Evolutionary conservation across 2,888 invertebrate genomes (phyloP).

Genomic region (Campopleginae sp.): DNA sequence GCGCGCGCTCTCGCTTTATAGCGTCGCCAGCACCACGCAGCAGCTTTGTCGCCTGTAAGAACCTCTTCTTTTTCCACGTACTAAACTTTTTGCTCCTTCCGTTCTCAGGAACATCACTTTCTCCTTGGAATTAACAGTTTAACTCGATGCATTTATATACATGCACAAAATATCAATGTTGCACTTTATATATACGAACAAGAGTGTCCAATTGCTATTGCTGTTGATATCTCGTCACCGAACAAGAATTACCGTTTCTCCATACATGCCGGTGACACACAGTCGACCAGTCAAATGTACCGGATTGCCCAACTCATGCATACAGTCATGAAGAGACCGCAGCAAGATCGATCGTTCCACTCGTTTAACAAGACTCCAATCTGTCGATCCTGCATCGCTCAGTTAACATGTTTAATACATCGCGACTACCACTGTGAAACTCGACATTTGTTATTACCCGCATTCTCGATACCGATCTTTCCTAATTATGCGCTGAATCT

Average conservation of each 20-base stretch:
- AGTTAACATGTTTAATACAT: slow-evolving; percentile 24
- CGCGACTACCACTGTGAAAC: slow-evolving; percentile 5
- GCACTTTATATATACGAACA: neutral
- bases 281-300: slow-evolving; percentile 33
- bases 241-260: neutral
- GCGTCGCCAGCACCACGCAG: slow-evolving; percentile 29
- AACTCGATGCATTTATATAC: neutral
- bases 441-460: slow-evolving; percentile 48
- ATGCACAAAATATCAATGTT: neutral
- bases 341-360: slow-evolving; percentile 77
- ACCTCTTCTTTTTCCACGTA: slow-evolving; percentile 28
- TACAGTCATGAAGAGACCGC: slow-evolving; percentile 79
- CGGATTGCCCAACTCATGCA: slow-evolving; percentile 78
- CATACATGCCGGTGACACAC: slow-evolving; percentile 12
- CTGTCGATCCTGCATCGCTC: slow-evolving; percentile 38
- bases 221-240: neutral
- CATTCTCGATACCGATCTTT: slow-evolving; percentile 48
- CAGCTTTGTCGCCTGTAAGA: slow-evolving; percentile 19
- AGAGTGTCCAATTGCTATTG: neutral
- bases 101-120: slow-evolving; percentile 14
- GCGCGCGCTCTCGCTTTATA: neutral
- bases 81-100: neutral
- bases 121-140: neutral
- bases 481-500: slow-evolving; percentile 5
- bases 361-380: slow-evolving; percentile 72